phyloP scores from a whole-genome alignment of 2,888 invertebrate species.

The Phyllotreta cruciferae region DNA sequence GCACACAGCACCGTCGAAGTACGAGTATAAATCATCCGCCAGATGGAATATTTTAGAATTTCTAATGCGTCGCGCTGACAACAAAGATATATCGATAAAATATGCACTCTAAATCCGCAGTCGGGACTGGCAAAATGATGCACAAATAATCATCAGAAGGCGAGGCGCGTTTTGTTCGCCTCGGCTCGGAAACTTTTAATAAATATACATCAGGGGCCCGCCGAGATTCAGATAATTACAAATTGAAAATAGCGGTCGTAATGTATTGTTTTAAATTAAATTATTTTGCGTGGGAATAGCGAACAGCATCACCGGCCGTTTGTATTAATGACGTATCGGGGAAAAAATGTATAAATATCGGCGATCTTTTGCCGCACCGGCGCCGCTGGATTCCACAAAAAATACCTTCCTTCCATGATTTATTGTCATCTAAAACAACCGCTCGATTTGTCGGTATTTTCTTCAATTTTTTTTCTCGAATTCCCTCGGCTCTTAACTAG shows the following conservation, averaged over 20 bases:
- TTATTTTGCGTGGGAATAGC: constrained; percentile 46
- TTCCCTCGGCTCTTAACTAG: background rate
- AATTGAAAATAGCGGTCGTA: constrained; percentile 49
- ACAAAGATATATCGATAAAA: constrained; percentile 61
- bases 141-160: constrained; percentile 50
- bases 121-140: constrained; percentile 50
- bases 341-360: constrained; percentile 27
- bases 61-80: constrained; percentile 60
- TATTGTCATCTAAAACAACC: constrained; percentile 19
- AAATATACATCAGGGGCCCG: constrained; percentile 37
- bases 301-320: constrained; percentile 31
- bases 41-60: constrained; percentile 63
- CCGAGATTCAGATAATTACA: constrained; percentile 46
- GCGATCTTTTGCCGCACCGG: constrained; percentile 22
- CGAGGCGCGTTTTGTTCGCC: constrained; percentile 42
- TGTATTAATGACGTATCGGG: constrained; percentile 34
- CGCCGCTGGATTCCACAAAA: constrained; percentile 23
- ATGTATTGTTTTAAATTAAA: constrained; percentile 44
- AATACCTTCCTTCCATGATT: constrained; percentile 15
- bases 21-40: constrained; percentile 59
- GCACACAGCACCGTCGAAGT: constrained; percentile 42
- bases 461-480: too few relatives aligned
- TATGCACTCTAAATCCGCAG: constrained; percentile 58
- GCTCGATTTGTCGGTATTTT: background rate
- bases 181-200: constrained; percentile 38